Percentiles rank a stretch among this genome's conserved stretches.
Evolutionary conservation across 2,797 vertebrate genomes (phyloP).

Genomic region (Alfaro cultratus): DNA sequence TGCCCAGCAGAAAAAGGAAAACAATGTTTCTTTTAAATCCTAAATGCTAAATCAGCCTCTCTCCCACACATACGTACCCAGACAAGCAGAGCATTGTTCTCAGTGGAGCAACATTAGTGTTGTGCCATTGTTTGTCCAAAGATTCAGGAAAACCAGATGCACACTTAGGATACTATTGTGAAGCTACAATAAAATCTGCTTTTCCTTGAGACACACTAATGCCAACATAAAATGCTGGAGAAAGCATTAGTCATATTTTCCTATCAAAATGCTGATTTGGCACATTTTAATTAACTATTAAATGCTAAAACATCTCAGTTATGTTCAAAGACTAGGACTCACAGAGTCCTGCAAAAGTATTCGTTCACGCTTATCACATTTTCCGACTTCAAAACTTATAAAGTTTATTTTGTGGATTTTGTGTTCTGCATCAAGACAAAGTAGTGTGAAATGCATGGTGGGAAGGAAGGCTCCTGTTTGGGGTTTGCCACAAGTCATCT

Average conservation of each 20-base stretch:
- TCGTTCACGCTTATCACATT: not conserved
- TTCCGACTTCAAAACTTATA: not conserved
- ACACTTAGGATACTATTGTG: not conserved
- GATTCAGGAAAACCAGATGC: slow-evolving; percentile 11
- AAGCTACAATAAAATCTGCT: slow-evolving; percentile 1
- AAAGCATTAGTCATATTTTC: not conserved
- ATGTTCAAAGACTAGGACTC: not conserved
- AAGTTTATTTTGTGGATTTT: not conserved
- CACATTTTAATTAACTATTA: too few species aligned
- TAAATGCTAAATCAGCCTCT: slow-evolving; percentile 11
- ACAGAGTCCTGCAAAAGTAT: not conserved
- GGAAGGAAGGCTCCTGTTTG: not conserved
- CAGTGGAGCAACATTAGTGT: slow-evolving; percentile 32
- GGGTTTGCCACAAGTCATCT: not conserved
- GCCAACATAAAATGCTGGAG: not conserved
- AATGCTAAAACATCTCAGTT: not conserved
- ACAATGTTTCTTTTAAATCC: not conserved
- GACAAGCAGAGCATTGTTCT: slow-evolving; percentile 27
- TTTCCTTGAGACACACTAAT: not conserved
- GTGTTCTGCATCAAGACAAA: not conserved
- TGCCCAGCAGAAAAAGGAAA: not conserved
- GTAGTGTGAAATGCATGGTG: not conserved
- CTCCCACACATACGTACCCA: not conserved
- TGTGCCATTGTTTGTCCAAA: slow-evolving; percentile 16
- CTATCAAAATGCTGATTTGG: not conserved